Conservation (phyloP, 1,140 invertebrate genomes). For the Bombus picipes region DNA sequence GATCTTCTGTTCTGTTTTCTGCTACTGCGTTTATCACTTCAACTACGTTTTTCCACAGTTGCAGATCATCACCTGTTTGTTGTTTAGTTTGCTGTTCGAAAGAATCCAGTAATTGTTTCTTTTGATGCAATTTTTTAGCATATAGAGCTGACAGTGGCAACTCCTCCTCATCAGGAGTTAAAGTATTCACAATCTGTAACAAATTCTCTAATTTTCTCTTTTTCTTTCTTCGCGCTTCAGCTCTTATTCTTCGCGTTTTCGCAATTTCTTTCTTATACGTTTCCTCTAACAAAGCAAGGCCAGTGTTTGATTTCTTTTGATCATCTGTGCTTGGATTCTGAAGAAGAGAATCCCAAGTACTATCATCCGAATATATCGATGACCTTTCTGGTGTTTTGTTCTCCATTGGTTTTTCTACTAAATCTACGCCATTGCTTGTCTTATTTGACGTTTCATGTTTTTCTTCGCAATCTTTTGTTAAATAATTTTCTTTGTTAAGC, state of each 20-base stretch:
- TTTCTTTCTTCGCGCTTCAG: slow-evolving; percentile 48
- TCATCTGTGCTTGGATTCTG: slow-evolving; percentile 55
- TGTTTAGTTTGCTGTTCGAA: slow-evolving; percentile 39
- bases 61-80: slow-evolving; percentile 9
- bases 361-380: slow-evolving; percentile 77
- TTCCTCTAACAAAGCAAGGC: slow-evolving; percentile 72
- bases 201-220: slow-evolving; percentile 48
- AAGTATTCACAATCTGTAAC: slow-evolving; percentile 10
- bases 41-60: slow-evolving; percentile 57
- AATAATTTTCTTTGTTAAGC: not conserved
- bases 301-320: slow-evolving; percentile 61
- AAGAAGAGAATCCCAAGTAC: slow-evolving; percentile 67
- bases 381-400: slow-evolving; percentile 20
- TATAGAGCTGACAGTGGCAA: slow-evolving; percentile 53
- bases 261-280: slow-evolving; percentile 71
- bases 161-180: slow-evolving; percentile 63
- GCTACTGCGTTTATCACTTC: slow-evolving; percentile 71
- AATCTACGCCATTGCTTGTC: not conserved
- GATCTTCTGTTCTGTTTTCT: slow-evolving; percentile 47
- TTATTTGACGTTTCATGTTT: not conserved
- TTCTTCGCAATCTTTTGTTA: not conserved
- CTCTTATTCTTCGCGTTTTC: slow-evolving; percentile 45
- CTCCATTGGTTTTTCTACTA: not conserved
- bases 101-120: slow-evolving; percentile 25
- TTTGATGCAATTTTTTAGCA: slow-evolving; percentile 44